Base-by-base conservation (phyloP, 2,113 vertebrate species). In the Heliornis fulica region DNA sequence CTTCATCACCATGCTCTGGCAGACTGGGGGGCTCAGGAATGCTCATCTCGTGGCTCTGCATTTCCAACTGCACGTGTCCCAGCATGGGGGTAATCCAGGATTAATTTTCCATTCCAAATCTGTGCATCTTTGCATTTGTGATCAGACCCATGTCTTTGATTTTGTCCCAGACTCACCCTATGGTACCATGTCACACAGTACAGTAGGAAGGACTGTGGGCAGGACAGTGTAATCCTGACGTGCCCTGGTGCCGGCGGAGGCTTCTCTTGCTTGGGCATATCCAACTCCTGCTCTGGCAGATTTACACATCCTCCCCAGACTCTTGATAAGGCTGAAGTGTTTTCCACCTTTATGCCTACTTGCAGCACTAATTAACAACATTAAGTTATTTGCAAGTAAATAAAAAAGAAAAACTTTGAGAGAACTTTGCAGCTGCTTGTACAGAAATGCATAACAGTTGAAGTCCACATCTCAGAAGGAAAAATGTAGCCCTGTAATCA, bases 191-290 rank as follows among this genome's bases (percentile, higher is more conserved):
- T 87, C 50, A 64, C 64, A 46, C 38, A 32, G 22, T 38, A 50
- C 0, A 2, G 45, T 60, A 51, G 2, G 6, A 79, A 28, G 31
- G 31, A 18, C 61, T 59, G 34, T 23, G 21, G 9, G 13, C 13
- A 41, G 31, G 29, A 71, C 48, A 32, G 11, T 3, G 5, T 45
- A 48, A 91, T 34, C 41, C 75, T 85, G 48, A 65, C 5, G 6
- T n/a, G 26, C 28, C 13, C 16, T 5, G 1, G 8, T 29, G 50
- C 61, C 56, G 60, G 29, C 0, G 0, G 40, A 38, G 12, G 7
- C 17, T 79, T 65, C 32, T 77, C 13, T 19, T 53, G 51, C 43
- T 61, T 46, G 66, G 50, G 46, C 6, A 60, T 60, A 93, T 53
- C 32, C 28, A 40, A 1, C 83, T 88, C 25, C 48, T 83, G 14